phyloP scores from a whole-genome alignment of 2,113 vertebrate species.

The Mellivora capensis region DNA sequence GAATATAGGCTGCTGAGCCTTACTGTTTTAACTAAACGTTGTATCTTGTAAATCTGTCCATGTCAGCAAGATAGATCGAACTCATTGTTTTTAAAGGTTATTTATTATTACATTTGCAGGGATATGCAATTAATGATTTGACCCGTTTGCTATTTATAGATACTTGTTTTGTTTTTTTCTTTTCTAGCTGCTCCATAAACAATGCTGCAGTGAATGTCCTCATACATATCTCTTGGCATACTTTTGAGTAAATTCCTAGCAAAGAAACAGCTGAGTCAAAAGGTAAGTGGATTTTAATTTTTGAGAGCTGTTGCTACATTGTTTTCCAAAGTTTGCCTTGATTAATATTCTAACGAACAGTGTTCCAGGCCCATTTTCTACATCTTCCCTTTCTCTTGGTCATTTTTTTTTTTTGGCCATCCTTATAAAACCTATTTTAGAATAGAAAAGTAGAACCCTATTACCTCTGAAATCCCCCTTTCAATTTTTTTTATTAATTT shows the following conservation, averaged over 20 bases:
- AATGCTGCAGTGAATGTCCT: background rate
- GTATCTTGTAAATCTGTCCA: background rate
- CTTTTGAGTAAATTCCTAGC: slow-evolving; percentile 23
- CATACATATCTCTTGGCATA: background rate
- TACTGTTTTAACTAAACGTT: background rate
- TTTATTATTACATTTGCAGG: background rate
- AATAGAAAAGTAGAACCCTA: background rate
- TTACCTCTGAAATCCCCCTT: background rate
- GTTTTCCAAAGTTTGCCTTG: background rate
- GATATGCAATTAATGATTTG: background rate
- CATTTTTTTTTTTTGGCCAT: background rate
- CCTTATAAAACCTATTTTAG: background rate
- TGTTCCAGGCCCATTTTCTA: background rate
- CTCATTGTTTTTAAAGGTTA: slow-evolving; percentile 5
- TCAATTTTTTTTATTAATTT: too few relatives aligned
- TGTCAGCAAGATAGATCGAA: background rate
- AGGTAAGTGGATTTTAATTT: slow-evolving; percentile 43
- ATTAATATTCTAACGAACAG: background rate
- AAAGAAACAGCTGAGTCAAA: slow-evolving; percentile 51
- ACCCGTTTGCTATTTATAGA: background rate
- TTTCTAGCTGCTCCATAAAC: background rate
- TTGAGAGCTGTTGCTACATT: background rate
- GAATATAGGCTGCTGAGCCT: background rate
- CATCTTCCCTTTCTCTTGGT: background rate
- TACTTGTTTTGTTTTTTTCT: background rate